phyloP scores from a whole-genome alignment of 2,797 vertebrate genomes.

The Saguinus oedipus region DNA sequence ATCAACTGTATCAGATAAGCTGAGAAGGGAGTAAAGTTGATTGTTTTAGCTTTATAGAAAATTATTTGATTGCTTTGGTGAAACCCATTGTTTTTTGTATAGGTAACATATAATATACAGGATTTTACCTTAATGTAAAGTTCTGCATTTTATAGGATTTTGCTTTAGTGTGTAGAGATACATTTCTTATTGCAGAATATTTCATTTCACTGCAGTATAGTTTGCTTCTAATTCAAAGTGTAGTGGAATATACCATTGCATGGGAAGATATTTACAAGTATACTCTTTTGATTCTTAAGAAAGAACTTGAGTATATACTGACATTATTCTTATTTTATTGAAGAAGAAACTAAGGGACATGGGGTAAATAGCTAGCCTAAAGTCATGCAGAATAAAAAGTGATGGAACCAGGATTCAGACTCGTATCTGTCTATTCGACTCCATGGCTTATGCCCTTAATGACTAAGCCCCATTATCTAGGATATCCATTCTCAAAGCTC shows the following conservation, averaged over 20 bases:
- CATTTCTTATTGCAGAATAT: background rate
- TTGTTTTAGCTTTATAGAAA: background rate
- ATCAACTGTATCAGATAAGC: background rate
- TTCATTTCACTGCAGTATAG: background rate
- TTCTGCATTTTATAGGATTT: background rate
- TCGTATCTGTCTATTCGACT: background rate
- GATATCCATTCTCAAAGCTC: background rate
- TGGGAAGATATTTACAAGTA: background rate
- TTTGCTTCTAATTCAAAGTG: background rate
- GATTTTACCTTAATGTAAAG: background rate
- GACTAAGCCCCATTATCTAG: background rate
- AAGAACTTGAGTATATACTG: background rate
- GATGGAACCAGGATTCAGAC: background rate
- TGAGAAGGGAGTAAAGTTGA: background rate
- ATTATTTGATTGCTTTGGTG: background rate
- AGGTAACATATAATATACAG: background rate
- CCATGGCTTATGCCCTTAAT: background rate
- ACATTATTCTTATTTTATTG: background rate
- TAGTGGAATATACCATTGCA: background rate
- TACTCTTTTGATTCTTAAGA: constrained; percentile 20
- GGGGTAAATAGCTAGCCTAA: background rate
- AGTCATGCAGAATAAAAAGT: background rate
- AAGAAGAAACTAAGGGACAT: background rate
- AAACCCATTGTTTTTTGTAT: background rate
- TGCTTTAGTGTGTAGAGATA: background rate